phyloP scores from a whole-genome alignment of 2,797 vertebrate species.

The Ciconia nigra region DNA sequence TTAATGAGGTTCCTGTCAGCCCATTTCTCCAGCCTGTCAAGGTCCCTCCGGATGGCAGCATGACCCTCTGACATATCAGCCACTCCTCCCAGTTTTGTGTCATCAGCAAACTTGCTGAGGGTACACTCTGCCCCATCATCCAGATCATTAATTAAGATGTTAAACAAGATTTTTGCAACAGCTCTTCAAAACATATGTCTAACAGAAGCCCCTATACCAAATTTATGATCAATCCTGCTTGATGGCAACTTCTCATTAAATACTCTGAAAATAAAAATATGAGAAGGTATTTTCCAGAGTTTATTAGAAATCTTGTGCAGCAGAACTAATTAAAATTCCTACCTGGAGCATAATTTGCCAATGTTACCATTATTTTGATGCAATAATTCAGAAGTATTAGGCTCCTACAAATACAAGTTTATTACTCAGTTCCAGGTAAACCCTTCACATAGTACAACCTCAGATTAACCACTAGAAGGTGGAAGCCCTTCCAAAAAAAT shows the following conservation, averaged over 20 bases:
- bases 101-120: neutral
- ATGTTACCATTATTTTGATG: neutral
- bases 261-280: neutral
- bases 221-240: neutral
- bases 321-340: neutral
- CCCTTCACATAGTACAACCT: neutral
- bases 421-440: neutral
- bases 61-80: neutral
- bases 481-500: neutral
- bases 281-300: neutral
- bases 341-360: neutral
- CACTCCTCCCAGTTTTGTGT: neutral
- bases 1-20: neutral
- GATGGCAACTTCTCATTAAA: neutral
- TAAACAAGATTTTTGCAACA: neutral
- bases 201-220: neutral
- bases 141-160: neutral
- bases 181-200: neutral
- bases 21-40: neutral
- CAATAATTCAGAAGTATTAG: neutral
- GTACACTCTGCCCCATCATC: neutral
- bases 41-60: neutral
- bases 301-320: neutral
- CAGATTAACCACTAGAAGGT: neutral
- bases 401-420: neutral